Evolutionary conservation across 2,888 invertebrate species (phyloP), one percentile per base, ranked within the genome.

Genomic region (Oscheius sp.): DNA sequence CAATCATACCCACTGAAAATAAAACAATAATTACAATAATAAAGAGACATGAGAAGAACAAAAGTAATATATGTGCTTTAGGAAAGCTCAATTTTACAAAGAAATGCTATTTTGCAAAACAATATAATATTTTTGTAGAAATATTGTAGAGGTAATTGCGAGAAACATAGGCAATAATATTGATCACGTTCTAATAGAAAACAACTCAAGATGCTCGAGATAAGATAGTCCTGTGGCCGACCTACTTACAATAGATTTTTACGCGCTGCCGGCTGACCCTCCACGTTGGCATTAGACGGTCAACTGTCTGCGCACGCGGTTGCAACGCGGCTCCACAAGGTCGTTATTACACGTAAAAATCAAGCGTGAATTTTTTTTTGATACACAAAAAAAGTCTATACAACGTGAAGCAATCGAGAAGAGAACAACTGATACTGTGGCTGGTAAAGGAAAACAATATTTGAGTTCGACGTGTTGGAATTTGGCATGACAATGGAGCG

Each of bases 1-100:
- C 64, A 53, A 72, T 64, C 72, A 72, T 72, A 72, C 72, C 72
- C 72, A 64, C 72, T 72, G 64, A 72, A 72, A 72, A 16, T 5
- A 2, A 49, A 46, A 18, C 18, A 49, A 21, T 21, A 25, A 43
- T 69, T 16, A 18, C 5, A 49, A 49, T 49, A 16, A 49, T 9
- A 35, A 35, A 35, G 3, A 9, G 3, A 35, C 9, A 68, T 25
- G 16, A 52, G 9, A 53, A 21, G 25, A 64, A 43, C 9, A 25
- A 13, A n/a, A n/a, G n/a, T n/a, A n/a, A 35, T 35, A 35, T 6
- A 35, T 6, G 9, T 35, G 35, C 3, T 35, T 35, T 35, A 6
- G 9, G 5, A n/a, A n/a, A n/a, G n/a, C n/a, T n/a, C 13, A 25
- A 25, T 27, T 6, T 16, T 25, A 27, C 2, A 29, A 68, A 52